phyloP scores from a whole-genome alignment of 2,888 invertebrate genomes.

The Pilophorus perplexus region DNA sequence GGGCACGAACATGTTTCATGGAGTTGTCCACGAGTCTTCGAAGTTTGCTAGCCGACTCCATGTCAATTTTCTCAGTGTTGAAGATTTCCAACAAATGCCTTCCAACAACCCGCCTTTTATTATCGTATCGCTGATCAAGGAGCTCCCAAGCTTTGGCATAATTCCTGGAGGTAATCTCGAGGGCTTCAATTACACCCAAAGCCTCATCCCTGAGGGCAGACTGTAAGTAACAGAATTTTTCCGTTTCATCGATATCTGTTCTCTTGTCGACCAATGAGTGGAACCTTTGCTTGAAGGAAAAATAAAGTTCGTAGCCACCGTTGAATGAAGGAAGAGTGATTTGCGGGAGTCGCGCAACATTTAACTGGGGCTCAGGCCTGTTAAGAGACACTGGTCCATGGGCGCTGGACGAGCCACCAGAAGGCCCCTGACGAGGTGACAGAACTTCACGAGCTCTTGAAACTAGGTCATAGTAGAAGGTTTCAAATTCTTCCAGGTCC shows the following conservation, averaged over 20 bases:
- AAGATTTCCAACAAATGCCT: not conserved
- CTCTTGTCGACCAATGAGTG: not conserved
- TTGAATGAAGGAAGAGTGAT: not conserved
- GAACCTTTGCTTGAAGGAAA: not conserved
- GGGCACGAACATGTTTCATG: not conserved
- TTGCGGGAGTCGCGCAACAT: not conserved
- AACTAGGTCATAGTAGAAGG: not conserved
- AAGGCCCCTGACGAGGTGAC: too few relatives aligned
- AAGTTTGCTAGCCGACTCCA: not conserved
- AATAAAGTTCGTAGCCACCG: not conserved
- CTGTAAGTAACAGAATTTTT: too few relatives aligned
- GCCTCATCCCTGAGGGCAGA: too few relatives aligned
- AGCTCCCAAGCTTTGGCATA: slow-evolving; percentile 6
- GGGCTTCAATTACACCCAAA: not conserved
- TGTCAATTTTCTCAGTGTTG: not conserved
- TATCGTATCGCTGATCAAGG: not conserved
- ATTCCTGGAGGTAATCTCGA: slow-evolving; percentile 9
- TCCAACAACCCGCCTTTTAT: not conserved
- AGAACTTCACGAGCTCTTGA: not conserved
- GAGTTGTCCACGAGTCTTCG: not conserved
- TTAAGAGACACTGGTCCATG: too few relatives aligned
- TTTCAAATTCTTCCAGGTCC: not conserved
- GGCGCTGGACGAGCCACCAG: too few relatives aligned
- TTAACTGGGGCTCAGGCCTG: too few relatives aligned
- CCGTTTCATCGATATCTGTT: not conserved